phyloP scores from a whole-genome alignment of 2,888 invertebrate genomes.

The Antheraea yamamai region DNA sequence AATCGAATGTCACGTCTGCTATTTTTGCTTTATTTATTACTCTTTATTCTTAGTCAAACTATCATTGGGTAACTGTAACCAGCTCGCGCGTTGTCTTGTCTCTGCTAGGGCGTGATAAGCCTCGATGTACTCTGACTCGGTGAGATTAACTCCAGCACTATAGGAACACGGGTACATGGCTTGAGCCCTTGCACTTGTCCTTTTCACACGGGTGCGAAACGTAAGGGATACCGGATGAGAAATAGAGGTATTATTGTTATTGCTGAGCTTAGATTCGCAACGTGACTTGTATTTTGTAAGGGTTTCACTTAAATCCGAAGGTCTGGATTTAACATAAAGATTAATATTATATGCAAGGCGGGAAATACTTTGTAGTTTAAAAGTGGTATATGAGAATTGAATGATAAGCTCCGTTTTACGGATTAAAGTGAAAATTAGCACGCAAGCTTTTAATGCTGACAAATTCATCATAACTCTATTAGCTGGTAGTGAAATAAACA shows the following conservation, averaged over 20 bases:
- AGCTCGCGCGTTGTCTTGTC: conserved; percentile 33
- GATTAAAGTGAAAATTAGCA: too few species aligned
- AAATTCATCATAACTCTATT: too few species aligned
- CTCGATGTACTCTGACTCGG: conserved; percentile 20
- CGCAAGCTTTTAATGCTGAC: too few species aligned
- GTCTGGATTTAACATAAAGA: neutral
- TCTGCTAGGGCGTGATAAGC: conserved; percentile 31
- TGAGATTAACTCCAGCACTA: conserved; percentile 22
- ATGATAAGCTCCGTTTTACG: too few species aligned
- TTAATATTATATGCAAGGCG: neutral
- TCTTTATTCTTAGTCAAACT: conserved; percentile 47
- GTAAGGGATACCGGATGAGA: conserved; percentile 21
- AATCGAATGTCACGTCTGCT: neutral
- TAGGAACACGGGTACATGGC: conserved; percentile 14
- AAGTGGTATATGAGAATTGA: too few species aligned
- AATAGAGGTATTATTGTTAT: conserved; percentile 19
- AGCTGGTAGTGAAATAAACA: too few species aligned
- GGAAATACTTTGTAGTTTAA: neutral
- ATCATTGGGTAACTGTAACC: conserved; percentile 40
- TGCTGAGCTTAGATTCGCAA: conserved; percentile 16
- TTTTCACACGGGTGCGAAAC: conserved; percentile 19
- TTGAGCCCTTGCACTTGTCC: conserved; percentile 14
- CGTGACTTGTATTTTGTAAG: conserved; percentile 12
- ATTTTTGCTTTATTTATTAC: conserved; percentile 17
- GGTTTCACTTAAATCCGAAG: conserved; percentile 4